Percentiles rank a stretch among this genome's conserved stretches.
Conservation (phyloP, 1,140 invertebrate species). For the Octopus sinensis region DNA sequence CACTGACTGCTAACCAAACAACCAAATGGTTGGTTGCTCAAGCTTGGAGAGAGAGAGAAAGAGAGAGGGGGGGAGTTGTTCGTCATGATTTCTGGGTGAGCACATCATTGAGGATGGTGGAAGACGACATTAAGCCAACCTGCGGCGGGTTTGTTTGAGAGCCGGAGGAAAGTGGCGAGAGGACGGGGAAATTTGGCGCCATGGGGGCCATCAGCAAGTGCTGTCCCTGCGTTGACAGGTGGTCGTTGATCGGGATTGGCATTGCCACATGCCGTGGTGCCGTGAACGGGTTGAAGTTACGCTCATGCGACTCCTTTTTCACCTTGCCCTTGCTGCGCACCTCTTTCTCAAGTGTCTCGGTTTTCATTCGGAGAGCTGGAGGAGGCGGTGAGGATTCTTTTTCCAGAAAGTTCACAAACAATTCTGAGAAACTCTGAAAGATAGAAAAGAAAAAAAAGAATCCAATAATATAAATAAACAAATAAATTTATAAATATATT, state of each 20-base stretch:
- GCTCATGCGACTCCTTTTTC: constrained; percentile 27
- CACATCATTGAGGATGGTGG: not conserved
- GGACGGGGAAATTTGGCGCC: not conserved
- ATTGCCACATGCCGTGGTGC: constrained; percentile 49
- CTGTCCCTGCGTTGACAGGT: constrained; percentile 5
- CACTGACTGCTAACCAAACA: not conserved
- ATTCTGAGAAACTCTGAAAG: constrained; percentile 71
- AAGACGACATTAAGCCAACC: not conserved
- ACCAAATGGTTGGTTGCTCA: not conserved
- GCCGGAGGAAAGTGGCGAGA: not conserved
- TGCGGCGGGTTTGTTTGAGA: not conserved
- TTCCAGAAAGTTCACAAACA: constrained; percentile 87
- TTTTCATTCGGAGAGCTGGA: constrained; percentile 64
- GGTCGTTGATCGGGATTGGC: constrained; percentile 25
- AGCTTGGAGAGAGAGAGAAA: not conserved
- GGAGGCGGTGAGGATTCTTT: constrained; percentile 74
- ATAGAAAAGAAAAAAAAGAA: constrained; percentile 18
- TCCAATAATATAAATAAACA: not conserved
- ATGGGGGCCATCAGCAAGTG: not conserved
- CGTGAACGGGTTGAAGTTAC: constrained; percentile 50
- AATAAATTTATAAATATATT: too few relatives aligned
- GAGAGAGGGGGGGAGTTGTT: not conserved
- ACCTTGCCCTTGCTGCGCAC: constrained; percentile 38
- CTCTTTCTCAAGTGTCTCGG: constrained; percentile 59
- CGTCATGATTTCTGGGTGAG: not conserved